Evolutionary conservation across 2,888 invertebrate species (phyloP).

Genomic region (Torymus tubicola): DNA sequence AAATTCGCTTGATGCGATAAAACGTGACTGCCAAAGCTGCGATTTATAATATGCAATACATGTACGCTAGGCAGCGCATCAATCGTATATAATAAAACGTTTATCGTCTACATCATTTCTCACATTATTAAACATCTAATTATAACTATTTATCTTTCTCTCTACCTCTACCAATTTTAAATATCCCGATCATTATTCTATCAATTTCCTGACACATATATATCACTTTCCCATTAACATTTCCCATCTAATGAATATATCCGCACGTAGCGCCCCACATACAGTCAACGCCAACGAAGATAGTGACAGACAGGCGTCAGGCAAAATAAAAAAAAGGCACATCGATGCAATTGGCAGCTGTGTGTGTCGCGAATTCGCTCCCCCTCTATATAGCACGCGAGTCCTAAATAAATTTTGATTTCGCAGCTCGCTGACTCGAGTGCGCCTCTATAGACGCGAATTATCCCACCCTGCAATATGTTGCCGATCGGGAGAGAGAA

Average conservation of each 20-base stretch:
- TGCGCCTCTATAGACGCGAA: constrained; percentile 68
- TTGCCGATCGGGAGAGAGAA: constrained; percentile 67
- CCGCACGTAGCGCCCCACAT: neutral
- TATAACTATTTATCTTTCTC: no score
- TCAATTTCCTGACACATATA: no score
- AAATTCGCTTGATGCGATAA: neutral
- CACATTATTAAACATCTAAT: no score
- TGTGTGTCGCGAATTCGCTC: constrained; percentile 12
- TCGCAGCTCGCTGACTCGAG: constrained; percentile 70
- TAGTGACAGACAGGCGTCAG: constrained; percentile 37
- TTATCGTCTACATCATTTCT: no score
- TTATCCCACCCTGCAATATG: constrained; percentile 71
- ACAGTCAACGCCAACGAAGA: neutral
- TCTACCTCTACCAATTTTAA: no score
- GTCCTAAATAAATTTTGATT: constrained; percentile 71
- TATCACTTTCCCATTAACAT: no score
- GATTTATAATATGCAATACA: no score
- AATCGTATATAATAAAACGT: no score
- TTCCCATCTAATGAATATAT: neutral
- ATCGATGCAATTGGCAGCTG: constrained; percentile 36
- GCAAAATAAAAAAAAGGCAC: constrained; percentile 9
- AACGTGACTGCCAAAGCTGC: no score
- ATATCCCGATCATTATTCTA: no score
- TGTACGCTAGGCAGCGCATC: no score
- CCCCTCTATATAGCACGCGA: neutral